Percentiles rank a stretch among this genome's conserved stretches.
phyloP scores from a whole-genome alignment of 2,888 invertebrate genomes.

The Lordiphosa andalusiaca region DNA sequence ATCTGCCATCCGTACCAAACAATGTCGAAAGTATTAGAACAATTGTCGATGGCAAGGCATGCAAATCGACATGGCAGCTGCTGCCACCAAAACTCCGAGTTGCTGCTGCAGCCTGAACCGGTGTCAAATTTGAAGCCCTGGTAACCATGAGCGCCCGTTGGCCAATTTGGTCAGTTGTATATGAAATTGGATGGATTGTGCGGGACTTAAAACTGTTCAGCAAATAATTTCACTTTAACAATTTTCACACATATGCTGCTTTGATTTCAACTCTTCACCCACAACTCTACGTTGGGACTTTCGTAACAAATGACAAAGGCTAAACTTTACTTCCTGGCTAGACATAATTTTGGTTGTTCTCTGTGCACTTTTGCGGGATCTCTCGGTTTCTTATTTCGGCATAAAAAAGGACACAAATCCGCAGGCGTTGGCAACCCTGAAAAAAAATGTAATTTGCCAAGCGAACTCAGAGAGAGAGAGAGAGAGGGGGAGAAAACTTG shows the following conservation, averaged over 20 bases:
- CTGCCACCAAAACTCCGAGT: slow-evolving; percentile 6
- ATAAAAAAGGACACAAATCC: slow-evolving; percentile 29
- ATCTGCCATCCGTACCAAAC: slow-evolving; percentile 32
- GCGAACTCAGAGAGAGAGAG: slow-evolving; percentile 11
- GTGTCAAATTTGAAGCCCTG: slow-evolving; percentile 8
- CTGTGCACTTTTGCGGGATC: slow-evolving; percentile 45
- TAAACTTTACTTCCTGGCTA: slow-evolving; percentile 70
- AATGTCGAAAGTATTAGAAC: slow-evolving; percentile 57
- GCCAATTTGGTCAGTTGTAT: not conserved
- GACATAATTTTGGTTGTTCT: slow-evolving; percentile 63
- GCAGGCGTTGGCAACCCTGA: slow-evolving; percentile 48
- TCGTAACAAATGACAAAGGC: slow-evolving; percentile 60
- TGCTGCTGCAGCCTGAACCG: not conserved
- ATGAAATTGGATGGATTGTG: no score
- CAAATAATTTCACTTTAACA: no score
- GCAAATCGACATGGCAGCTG: slow-evolving; percentile 48
- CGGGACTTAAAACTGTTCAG: no score
- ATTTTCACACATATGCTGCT: no score
- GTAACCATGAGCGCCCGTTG: slow-evolving; percentile 5
- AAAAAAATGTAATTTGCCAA: slow-evolving; percentile 62
- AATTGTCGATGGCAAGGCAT: slow-evolving; percentile 62
- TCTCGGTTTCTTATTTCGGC: slow-evolving; percentile 20
- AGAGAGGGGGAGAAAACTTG: slow-evolving; percentile 24
- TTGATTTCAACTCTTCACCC: slow-evolving; percentile 10
- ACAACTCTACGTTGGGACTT: slow-evolving; percentile 14